Evolutionary conservation across 1,140 invertebrate genomes (phyloP).

Genomic region (Habropoda laboriosa): DNA sequence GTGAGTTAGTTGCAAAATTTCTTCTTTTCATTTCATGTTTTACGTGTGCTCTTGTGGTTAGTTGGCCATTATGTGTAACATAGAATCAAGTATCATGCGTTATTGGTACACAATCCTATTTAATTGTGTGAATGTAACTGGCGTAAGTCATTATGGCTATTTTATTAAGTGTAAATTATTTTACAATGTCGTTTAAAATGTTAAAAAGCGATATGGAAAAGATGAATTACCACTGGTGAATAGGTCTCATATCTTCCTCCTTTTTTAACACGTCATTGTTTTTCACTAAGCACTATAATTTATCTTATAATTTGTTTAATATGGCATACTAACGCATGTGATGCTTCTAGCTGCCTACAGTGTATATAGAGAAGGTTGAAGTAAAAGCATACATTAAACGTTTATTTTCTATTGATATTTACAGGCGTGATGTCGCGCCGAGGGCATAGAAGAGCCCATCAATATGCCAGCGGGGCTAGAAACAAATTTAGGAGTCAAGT

Average conservation of each 20-base stretch:
- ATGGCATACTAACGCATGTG: not conserved
- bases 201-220: slow-evolving; percentile 42
- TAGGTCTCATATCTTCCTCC: not conserved
- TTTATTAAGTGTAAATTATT: not conserved
- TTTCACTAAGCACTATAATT: not conserved
- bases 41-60: slow-evolving; percentile 23
- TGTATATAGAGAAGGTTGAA: not conserved
- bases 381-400: not conserved
- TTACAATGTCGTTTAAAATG: not conserved
- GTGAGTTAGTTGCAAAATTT: not conserved
- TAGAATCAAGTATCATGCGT: not conserved
- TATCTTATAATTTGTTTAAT: not conserved
- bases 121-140: not conserved
- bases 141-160: not conserved
- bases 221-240: slow-evolving; percentile 14
- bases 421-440: slow-evolving; percentile 79
- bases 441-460: slow-evolving; percentile 62
- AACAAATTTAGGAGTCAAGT: slow-evolving; percentile 55
- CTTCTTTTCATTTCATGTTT: not conserved
- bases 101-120: not conserved
- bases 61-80: not conserved
- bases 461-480: slow-evolving; percentile 53
- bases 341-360: not conserved
- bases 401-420: slow-evolving; percentile 50
- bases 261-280: slow-evolving; percentile 9